Evolutionary conservation across 2,888 invertebrate species (phyloP).

Genomic region (Chymomyza fuscimana): DNA sequence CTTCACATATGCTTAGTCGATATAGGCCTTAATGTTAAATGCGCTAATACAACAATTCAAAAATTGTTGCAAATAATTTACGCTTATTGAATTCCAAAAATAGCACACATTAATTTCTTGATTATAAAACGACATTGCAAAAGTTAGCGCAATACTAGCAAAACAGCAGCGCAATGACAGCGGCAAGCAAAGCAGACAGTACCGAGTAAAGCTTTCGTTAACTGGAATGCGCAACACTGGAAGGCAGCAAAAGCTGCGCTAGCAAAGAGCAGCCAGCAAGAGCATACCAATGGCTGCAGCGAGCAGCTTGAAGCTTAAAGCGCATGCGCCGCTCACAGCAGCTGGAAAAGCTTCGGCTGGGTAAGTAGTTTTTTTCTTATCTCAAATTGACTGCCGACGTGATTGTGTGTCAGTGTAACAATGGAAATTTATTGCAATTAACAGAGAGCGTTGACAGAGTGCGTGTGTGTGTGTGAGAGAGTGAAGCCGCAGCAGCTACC

Average conservation of each 20-base stretch:
- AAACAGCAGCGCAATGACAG: constrained; percentile 6
- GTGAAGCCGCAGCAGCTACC: constrained; percentile 5
- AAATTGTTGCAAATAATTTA: constrained; percentile 13
- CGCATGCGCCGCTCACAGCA: not conserved
- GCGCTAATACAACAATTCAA: not conserved
- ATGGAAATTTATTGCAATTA: constrained; percentile 71
- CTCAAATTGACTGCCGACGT: not conserved
- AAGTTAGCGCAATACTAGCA: constrained; percentile 76
- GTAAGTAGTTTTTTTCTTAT: not conserved
- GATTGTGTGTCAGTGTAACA: constrained; percentile 77
- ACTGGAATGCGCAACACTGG: constrained; percentile 9
- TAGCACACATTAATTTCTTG: constrained; percentile 46
- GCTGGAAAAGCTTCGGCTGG: constrained; percentile 7
- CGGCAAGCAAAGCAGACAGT: constrained; percentile 1
- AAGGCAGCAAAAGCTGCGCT: constrained; percentile 5
- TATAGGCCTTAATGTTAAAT: not conserved
- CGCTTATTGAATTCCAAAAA: constrained; percentile 8
- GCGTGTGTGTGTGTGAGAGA: constrained; percentile 3
- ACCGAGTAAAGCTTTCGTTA: constrained; percentile 5
- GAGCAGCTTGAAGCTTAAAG: not conserved
- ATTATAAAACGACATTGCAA: constrained; percentile 77
- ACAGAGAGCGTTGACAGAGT: constrained; percentile 23
- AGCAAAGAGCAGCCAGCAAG: not conserved
- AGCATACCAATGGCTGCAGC: not conserved
- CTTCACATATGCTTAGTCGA: not conserved